A percentile compares a stretch with the other conserved stretches of the same genome.
These are phyloP conservation scores for Macaria liturata DNA, from an alignment of 2,888 invertebrate species.

Conservation along the genomic window DNA sequence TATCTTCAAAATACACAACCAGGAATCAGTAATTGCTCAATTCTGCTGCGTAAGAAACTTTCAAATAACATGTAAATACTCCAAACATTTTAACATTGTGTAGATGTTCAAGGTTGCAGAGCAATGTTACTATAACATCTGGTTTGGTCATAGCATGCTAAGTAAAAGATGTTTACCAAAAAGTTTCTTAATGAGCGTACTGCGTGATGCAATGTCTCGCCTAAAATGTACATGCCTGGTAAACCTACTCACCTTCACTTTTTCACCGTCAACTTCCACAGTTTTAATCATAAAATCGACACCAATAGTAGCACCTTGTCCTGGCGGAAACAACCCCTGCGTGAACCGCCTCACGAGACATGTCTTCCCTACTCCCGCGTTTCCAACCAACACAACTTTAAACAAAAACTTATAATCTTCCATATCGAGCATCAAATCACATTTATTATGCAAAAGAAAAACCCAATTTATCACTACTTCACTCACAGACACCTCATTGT, in stretches of 20 bases:
- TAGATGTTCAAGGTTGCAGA: too few relatives aligned
- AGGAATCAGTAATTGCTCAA: too few relatives aligned
- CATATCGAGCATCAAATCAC: slow-evolving; percentile 84
- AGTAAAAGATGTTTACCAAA: slow-evolving; percentile 18
- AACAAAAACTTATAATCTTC: slow-evolving; percentile 99
- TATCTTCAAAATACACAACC: too few relatives aligned
- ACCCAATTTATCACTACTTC: slow-evolving; percentile 48
- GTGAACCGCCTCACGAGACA: slow-evolving; percentile 98
- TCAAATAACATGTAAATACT: too few relatives aligned
- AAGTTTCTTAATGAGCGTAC: slow-evolving; percentile 30
- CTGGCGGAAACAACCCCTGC: slow-evolving; percentile 98
- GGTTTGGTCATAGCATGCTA: too few relatives aligned
- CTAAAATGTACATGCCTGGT: slow-evolving; percentile 37
- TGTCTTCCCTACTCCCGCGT: slow-evolving; percentile 99
- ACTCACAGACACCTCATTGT: slow-evolving; percentile 70
- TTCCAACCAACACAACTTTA: slow-evolving; percentile 99
- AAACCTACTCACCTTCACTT: slow-evolving; percentile 89
- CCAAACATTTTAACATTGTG: too few relatives aligned
- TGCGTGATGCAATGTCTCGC: slow-evolving; percentile 52
- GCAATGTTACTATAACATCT: too few relatives aligned
- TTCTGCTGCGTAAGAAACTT: too few relatives aligned
- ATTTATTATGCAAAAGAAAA: slow-evolving; percentile 54
- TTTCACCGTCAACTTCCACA: slow-evolving; percentile 97
- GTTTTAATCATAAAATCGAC: slow-evolving; percentile 99
- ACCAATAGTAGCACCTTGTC: slow-evolving; percentile 99